phyloP scores from a whole-genome alignment of 2,113 vertebrate genomes.

The Salvelinus sp. region DNA sequence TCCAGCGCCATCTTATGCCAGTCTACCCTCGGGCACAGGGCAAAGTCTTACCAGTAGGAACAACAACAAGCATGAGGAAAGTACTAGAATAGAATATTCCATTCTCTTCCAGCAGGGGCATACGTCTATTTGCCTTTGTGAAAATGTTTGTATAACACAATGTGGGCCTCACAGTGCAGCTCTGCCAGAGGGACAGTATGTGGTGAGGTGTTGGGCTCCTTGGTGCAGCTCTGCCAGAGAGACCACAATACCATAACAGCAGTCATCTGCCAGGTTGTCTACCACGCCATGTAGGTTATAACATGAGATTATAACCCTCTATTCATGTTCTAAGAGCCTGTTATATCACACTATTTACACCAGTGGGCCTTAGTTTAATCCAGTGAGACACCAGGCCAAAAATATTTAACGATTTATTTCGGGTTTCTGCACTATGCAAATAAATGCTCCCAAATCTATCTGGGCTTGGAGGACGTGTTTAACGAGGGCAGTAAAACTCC shows the following conservation, averaged over 20 bases:
- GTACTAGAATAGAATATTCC: background rate
- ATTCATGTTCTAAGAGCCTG: constrained; percentile 11
- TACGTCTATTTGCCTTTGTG: background rate
- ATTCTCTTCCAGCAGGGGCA: background rate
- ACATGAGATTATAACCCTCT: constrained; percentile 13
- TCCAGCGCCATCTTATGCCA: constrained; percentile 10
- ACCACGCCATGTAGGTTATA: background rate
- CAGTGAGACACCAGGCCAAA: constrained; percentile 29
- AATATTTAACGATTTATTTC: constrained; percentile 62
- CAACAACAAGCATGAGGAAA: background rate
- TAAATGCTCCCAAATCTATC: constrained; percentile 73
- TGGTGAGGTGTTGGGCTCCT: too few species aligned
- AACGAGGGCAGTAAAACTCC: constrained; percentile 72
- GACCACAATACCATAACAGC: too few species aligned
- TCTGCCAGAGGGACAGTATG: too few species aligned
- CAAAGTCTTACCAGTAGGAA: background rate
- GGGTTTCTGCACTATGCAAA: constrained; percentile 73
- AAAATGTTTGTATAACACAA: too few species aligned
- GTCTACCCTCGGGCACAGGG: background rate
- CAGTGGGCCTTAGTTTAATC: constrained; percentile 23
- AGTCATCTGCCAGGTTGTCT: too few species aligned
- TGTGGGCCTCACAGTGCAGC: too few species aligned
- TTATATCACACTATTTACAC: constrained; percentile 31
- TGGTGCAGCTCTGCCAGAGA: too few species aligned
- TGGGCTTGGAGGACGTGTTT: constrained; percentile 72